Conservation (phyloP, 2,797 vertebrate genomes). For the Crypturellus tataupa region DNA sequence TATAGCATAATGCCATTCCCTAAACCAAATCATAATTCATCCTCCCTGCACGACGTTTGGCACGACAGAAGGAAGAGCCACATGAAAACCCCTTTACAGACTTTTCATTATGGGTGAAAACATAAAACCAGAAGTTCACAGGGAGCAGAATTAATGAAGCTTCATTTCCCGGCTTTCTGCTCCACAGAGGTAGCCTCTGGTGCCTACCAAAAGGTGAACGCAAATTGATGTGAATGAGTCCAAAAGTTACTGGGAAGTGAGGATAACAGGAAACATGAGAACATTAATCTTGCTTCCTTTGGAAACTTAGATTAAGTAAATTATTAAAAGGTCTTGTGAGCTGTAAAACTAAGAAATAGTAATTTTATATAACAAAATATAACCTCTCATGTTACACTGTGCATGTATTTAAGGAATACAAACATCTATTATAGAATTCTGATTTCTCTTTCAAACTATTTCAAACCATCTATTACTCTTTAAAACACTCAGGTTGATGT, state of each 20-base stretch:
- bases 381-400: background rate
- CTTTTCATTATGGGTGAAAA: background rate
- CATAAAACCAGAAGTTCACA: background rate
- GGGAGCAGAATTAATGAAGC: background rate
- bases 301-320: conserved; percentile 19
- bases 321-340: background rate
- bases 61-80: background rate
- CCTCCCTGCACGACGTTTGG: background rate
- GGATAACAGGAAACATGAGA: background rate
- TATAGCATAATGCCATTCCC: background rate
- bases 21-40: background rate
- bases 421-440: background rate
- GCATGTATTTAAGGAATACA: background rate
- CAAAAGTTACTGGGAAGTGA: background rate
- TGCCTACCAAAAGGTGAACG: background rate
- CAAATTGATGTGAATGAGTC: background rate
- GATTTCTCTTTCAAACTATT: background rate
- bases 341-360: background rate
- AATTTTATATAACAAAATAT: background rate
- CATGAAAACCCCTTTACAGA: background rate
- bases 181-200: background rate
- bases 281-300: background rate
- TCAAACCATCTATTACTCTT: background rate
- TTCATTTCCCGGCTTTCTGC: background rate
- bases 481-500: background rate